A percentile compares a stretch with the other conserved stretches of the same genome.
Conservation (phyloP, 2,888 invertebrate genomes). For the Hypena proboscidalis region DNA sequence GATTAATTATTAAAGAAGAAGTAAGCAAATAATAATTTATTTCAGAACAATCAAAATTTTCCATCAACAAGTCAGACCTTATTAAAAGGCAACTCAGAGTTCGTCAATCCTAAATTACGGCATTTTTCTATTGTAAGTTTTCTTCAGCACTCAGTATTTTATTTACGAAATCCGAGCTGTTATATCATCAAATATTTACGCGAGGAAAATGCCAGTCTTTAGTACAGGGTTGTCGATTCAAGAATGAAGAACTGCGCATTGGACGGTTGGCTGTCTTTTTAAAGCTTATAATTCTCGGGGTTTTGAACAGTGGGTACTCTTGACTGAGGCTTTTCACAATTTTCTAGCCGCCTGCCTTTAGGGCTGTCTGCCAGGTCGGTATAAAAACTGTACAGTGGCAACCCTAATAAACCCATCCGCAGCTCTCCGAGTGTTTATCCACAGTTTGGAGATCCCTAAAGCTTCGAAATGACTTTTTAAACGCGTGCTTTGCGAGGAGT, state of each 20-base stretch:
- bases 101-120: background rate
- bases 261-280: conserved; percentile 8
- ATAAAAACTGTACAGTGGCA: conserved; percentile 3
- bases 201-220: conserved; percentile 27
- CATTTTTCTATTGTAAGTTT: conserved; percentile 17
- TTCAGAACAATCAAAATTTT: background rate
- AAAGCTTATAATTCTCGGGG: conserved; percentile 14
- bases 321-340: conserved; percentile 5
- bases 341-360: background rate
- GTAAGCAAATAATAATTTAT: too few relatives aligned
- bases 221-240: conserved; percentile 21
- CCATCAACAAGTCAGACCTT: background rate
- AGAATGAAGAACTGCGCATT: conserved; percentile 2
- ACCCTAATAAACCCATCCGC: conserved; percentile 16
- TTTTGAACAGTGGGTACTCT: conserved; percentile 12
- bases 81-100: conserved; percentile 3
- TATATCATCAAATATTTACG: conserved; percentile 36
- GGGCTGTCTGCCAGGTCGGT: background rate
- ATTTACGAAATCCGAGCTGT: conserved; percentile 32
- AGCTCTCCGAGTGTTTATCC: conserved; percentile 26
- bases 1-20: too few relatives aligned
- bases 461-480: conserved; percentile 23
- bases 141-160: conserved; percentile 15
- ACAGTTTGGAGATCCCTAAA: conserved; percentile 20
- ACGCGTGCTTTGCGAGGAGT: conserved; percentile 12